phyloP scores from a whole-genome alignment of 2,797 vertebrate species.

The Rhinella marina region DNA sequence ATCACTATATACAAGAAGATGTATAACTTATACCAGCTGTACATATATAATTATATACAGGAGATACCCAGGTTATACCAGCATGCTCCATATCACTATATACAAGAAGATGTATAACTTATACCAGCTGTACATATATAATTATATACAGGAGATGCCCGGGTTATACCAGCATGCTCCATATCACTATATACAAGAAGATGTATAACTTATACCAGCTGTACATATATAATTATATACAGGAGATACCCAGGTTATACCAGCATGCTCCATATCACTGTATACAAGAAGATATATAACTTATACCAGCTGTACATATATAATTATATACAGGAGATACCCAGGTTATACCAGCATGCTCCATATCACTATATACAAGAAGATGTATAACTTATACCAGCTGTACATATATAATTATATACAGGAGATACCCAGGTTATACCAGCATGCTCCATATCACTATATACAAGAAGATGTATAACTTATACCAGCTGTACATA shows the following conservation, averaged over 20 bases:
- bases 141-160: not conserved
- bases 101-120: not conserved
- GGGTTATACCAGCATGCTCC: not conserved
- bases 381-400: not conserved
- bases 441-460: not conserved
- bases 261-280: not conserved
- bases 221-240: constrained; percentile 2
- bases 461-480: not conserved
- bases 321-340: not conserved
- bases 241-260: not conserved
- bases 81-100: not conserved
- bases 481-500: not conserved
- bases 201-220: not conserved
- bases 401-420: constrained; percentile 2
- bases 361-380: not conserved
- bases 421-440: not conserved
- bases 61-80: not conserved
- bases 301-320: not conserved
- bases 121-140: not conserved
- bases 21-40: not conserved
- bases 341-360: not conserved
- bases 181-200: not conserved
- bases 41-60: constrained; percentile 2
- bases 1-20: not conserved
- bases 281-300: not conserved